Conservation (phyloP, 1,140 invertebrate species). For the Daktulosphaira vitifoliae region DNA sequence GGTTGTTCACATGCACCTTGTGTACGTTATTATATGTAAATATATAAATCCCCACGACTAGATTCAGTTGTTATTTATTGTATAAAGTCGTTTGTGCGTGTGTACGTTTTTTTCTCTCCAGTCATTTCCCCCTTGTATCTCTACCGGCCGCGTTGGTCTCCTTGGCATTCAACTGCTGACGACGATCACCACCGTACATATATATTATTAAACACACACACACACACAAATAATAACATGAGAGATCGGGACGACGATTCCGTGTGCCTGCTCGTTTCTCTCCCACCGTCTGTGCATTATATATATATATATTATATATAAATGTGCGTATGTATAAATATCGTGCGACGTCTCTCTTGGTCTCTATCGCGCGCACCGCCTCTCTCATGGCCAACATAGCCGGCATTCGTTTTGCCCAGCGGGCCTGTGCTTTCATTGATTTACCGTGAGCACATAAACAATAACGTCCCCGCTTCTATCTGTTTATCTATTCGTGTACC, state of each 20-base stretch:
- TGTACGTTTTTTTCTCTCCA: conserved; percentile 20
- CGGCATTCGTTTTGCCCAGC: no score
- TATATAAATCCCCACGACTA: conserved; percentile 30
- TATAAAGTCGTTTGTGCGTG: conserved; percentile 25
- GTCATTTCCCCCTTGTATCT: conserved; percentile 28
- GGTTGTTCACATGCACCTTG: conserved; percentile 26
- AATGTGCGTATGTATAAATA: not conserved
- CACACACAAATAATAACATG: conserved; percentile 12
- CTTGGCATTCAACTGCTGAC: conserved; percentile 28
- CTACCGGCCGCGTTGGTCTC: conserved; percentile 18
- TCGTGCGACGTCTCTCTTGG: not conserved
- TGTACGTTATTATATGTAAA: conserved; percentile 32
- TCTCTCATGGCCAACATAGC: no score
- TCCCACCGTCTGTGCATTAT: not conserved
- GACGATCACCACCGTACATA: not conserved
- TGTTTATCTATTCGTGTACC: no score
- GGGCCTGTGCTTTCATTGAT: conserved; percentile 3
- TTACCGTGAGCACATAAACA: not conserved
- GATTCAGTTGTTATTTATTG: conserved; percentile 34
- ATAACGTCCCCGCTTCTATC: no score
- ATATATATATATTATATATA: not conserved
- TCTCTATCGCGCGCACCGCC: no score
- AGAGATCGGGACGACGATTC: conserved; percentile 25
- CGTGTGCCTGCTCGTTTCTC: conserved; percentile 5
- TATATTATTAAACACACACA: not conserved